Evolutionary conservation across 2,888 invertebrate genomes (phyloP).

Genomic region (Dendrolimus pini): DNA sequence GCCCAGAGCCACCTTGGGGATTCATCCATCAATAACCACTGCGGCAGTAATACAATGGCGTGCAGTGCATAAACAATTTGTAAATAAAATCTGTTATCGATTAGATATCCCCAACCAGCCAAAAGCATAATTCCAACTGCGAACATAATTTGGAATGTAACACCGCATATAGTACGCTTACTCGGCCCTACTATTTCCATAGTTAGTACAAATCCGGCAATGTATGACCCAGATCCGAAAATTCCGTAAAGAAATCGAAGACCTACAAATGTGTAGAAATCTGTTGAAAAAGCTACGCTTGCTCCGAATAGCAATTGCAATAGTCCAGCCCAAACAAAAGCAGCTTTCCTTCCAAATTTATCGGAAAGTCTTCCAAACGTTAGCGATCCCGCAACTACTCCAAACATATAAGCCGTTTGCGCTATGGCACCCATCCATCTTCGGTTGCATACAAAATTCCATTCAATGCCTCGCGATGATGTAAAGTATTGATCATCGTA

Average conservation of each 20-base stretch:
- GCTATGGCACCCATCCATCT: conserved; percentile 90
- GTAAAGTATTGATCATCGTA: conserved; percentile 85
- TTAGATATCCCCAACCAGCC: conserved; percentile 87
- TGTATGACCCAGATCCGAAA: conserved; percentile 88
- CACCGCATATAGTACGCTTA: conserved; percentile 87
- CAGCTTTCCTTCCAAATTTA: conserved; percentile 85
- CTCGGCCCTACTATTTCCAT: conserved; percentile 91
- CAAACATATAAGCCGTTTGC: conserved; percentile 89
- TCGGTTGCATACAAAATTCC: conserved; percentile 87
- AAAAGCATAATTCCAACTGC: conserved; percentile 88
- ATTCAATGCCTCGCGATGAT: conserved; percentile 86
- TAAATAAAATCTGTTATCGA: conserved; percentile 83
- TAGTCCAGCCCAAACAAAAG: conserved; percentile 86
- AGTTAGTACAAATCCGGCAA: conserved; percentile 81
- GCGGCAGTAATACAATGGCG: conserved; percentile 82
- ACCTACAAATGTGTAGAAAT: conserved; percentile 82
- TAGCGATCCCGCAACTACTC: conserved; percentile 87
- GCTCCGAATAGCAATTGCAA: conserved; percentile 82
- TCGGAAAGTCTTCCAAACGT: conserved; percentile 87
- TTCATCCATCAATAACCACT: conserved; percentile 92
- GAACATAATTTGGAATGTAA: conserved; percentile 87
- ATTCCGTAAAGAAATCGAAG: conserved; percentile 85
- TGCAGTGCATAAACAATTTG: conserved; percentile 88
- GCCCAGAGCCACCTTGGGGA: conserved; percentile 93
- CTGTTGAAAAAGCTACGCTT: conserved; percentile 85